Conservation (phyloP, 1,140 invertebrate species). For the Oscheius sp. region DNA sequence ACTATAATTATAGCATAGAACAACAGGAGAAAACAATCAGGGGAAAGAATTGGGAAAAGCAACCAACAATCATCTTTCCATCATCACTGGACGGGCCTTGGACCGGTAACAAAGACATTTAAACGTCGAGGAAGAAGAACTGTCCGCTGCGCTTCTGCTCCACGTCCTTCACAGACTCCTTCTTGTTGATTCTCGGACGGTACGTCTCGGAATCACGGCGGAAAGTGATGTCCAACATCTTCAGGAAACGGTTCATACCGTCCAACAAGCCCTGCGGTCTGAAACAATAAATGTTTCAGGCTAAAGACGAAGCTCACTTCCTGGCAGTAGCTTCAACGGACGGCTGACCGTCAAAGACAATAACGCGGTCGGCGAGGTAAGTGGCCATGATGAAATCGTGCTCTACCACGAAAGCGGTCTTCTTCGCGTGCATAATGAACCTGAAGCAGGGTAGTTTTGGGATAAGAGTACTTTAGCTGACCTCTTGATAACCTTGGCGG, state of each 20-base stretch:
- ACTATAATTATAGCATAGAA: background rate
- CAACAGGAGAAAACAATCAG: background rate
- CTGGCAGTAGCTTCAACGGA: constrained; percentile 83
- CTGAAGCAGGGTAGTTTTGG: constrained; percentile 57
- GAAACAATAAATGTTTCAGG: constrained; percentile 16
- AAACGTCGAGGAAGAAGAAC: constrained; percentile 93
- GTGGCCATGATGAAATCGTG: constrained; percentile 99
- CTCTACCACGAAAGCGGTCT: constrained; percentile 98
- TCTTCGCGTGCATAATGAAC: constrained; percentile 97
- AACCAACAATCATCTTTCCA: too few relatives aligned
- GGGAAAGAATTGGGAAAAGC: constrained; percentile 8
- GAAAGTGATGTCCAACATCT: constrained; percentile 95
- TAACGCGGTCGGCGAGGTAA: constrained; percentile 95
- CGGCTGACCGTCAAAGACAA: constrained; percentile 93
- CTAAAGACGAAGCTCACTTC: constrained; percentile 63
- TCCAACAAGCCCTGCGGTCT: constrained; percentile 85
- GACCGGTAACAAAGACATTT: background rate
- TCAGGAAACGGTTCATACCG: constrained; percentile 97
- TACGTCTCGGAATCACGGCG: constrained; percentile 97
- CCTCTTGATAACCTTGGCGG: constrained; percentile 97
- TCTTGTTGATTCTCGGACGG: constrained; percentile 94
- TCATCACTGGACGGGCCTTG: too few relatives aligned
- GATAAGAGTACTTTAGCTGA: constrained; percentile 59
- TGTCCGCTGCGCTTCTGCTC: constrained; percentile 95
- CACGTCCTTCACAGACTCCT: constrained; percentile 90